Base-by-base conservation (phyloP, 2,888 invertebrate species). In the Adelphocoris suturalis region DNA sequence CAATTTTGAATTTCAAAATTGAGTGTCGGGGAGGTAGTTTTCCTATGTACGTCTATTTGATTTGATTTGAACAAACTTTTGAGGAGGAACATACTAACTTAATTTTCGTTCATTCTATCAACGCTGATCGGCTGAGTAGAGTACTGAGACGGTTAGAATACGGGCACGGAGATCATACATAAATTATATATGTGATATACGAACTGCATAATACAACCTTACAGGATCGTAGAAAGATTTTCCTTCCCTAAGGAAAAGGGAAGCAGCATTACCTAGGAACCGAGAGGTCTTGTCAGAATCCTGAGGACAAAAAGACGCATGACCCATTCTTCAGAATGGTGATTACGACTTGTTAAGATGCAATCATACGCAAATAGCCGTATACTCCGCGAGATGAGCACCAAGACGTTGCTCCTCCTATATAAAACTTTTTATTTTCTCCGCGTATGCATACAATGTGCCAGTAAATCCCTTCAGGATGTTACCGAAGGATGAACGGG, bases 261-360 rank as follows among this genome's bases (percentile, higher is more conserved):
- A 27, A n/a, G 3, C 13, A 1, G 75, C 19, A 2, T 13, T 14
- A 75, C 13, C 13, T 11, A 28, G 75, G 75, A 75, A 75, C 78
- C 16, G 28, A 46, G 78, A 28, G 46, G 78, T 37, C 78, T 61
- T 78, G 46, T 37, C 28, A 78, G 12, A 28, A 37, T 12, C 78
- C 78, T 37, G 28, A 28, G 28, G 27, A 37, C 46, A 46, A 78
- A 46, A 37, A 46, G 78, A 78, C 28, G 61, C 61, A 61, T 61
- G 9, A n/a, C 61, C 61, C 61, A 61, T 61, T 61, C 61, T 61
- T 12, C 27, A 13, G 84, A 57, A 84, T 27, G 55, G 84, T 55
- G 84, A 84, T 84, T 84, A 84, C 84, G 84, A 55, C 84, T 84
- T 27, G 84, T 84, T 57, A 84, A 48, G 84, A 84, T 27, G 84